Evolutionary conservation across 2,888 invertebrate genomes (phyloP), one percentile per base, ranked within the genome.

Genomic region (Nemurella pictetii): DNA sequence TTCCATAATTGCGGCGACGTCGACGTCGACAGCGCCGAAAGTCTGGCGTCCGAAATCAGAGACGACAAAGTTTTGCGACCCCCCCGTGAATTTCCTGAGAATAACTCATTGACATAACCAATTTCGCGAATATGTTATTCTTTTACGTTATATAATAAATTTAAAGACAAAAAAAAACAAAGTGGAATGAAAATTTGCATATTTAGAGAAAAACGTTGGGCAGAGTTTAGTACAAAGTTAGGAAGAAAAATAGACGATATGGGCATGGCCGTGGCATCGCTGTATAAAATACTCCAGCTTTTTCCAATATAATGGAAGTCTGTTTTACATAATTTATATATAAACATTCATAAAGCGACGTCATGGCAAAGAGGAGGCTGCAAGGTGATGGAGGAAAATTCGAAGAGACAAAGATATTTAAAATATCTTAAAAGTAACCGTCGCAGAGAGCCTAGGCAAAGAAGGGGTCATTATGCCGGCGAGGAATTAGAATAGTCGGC

Each of bases 281-380:
- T 36, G 74, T 74, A 72, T 73, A 84, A 82, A 81, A 74, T 80
- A 77, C 83, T 55, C 84, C 83, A 85, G 84, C 83, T 83, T 85
- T 86, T 86, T 85, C 85, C 85, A 86, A 85, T 86, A 86, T 86
- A 85, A 86, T 86, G 86, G 85, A 86, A 85, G 85, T 32, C 81
- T 85, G 85, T 84, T 85, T 85, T 86, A 85, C 86, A 86, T 86
- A 86, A 86, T 86, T 86, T 86, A 86, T 86, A 86, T 86, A 86
- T 86, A 86, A 86, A 86, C 86, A 86, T 86, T 86, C 86, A 86
- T 85, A 86, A 86, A 86, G 86, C 83, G 84, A 78, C 81, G 84
- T 80, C 83, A 80, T 20, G 80, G 36, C 27, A 77, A 55, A 80
- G 80, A 78, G 25, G 27, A 26, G 29, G 78, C 55, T 25, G 83